These are phyloP conservation scores for Diabrotica virgifera DNA, from an alignment of 1,140 invertebrate species.

Conservation along the genomic window DNA sequence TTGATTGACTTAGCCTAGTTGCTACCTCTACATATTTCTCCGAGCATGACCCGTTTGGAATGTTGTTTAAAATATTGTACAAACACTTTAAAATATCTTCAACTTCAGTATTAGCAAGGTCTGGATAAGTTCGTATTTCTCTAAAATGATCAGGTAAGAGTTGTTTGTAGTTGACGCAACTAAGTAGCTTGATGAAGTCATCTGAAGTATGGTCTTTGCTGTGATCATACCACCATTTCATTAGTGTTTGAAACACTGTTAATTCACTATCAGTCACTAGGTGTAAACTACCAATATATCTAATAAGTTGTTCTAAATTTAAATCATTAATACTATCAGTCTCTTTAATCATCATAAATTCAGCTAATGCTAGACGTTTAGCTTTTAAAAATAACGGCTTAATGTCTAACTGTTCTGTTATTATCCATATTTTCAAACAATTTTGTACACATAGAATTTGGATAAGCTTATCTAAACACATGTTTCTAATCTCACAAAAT, in stretches of 20 bases:
- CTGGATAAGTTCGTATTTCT: too few relatives aligned
- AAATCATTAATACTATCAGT: conserved; percentile 31
- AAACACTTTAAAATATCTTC: too few relatives aligned
- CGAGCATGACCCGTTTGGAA: too few relatives aligned
- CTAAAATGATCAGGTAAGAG: too few relatives aligned
- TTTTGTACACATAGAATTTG: conserved; percentile 30
- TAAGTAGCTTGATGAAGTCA: conserved; percentile 30
- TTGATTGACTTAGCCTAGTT: too few relatives aligned
- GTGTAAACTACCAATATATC: conserved; percentile 38
- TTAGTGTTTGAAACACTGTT: conserved; percentile 36
- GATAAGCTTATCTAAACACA: conserved; percentile 27
- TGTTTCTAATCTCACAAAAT: conserved; percentile 32
- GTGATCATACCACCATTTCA: conserved; percentile 42
- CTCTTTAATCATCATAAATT: conserved; percentile 36
- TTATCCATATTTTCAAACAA: conserved; percentile 40
- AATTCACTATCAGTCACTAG: conserved; percentile 32
- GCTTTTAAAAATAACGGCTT: conserved; percentile 38
- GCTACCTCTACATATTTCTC: too few relatives aligned
- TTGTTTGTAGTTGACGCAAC: too few relatives aligned
- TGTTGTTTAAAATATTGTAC: too few relatives aligned
- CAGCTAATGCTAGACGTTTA: conserved; percentile 36
- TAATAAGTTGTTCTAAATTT: conserved; percentile 31
- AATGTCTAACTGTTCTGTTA: conserved; percentile 34
- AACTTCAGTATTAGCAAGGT: too few relatives aligned
- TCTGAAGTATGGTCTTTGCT: conserved; percentile 16